Conservation (phyloP, 2,113 vertebrate species). For the Falco punctatus region DNA sequence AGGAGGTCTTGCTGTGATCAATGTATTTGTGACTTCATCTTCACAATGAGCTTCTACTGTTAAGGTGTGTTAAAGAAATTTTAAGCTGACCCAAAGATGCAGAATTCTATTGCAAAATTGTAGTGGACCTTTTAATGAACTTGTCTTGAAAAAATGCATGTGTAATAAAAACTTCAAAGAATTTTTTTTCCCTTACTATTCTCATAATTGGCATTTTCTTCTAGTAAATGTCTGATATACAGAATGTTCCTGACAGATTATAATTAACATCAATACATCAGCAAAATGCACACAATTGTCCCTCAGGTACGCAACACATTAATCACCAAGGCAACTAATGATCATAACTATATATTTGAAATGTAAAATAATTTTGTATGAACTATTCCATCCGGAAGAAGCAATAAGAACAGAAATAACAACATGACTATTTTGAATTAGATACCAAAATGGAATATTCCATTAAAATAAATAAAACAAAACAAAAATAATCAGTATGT, state of each 20-base stretch:
- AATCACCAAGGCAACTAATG: constrained; percentile 3
- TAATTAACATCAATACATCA: not conserved
- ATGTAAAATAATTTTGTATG: not conserved
- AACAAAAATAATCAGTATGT: not conserved
- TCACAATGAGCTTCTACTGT: not conserved
- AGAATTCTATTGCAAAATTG: not conserved
- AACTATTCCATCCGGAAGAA: not conserved
- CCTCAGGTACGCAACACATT: not conserved
- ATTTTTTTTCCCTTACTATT: not conserved
- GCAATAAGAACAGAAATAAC: not conserved
- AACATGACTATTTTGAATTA: not conserved
- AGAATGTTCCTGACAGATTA: not conserved
- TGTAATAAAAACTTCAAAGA: not conserved
- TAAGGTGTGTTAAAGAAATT: not conserved
- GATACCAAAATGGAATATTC: not conserved
- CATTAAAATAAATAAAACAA: not conserved
- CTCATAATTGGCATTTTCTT: not conserved
- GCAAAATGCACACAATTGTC: not conserved
- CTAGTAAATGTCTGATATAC: not conserved
- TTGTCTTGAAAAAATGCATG: not conserved
- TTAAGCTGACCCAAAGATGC: not conserved
- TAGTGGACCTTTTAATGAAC: not conserved
- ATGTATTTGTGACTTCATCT: not conserved
- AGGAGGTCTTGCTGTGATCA: not conserved
- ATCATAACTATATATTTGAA: not conserved